phyloP scores from a whole-genome alignment of 2,888 invertebrate species.

The Exephanes ischioxanthus region DNA sequence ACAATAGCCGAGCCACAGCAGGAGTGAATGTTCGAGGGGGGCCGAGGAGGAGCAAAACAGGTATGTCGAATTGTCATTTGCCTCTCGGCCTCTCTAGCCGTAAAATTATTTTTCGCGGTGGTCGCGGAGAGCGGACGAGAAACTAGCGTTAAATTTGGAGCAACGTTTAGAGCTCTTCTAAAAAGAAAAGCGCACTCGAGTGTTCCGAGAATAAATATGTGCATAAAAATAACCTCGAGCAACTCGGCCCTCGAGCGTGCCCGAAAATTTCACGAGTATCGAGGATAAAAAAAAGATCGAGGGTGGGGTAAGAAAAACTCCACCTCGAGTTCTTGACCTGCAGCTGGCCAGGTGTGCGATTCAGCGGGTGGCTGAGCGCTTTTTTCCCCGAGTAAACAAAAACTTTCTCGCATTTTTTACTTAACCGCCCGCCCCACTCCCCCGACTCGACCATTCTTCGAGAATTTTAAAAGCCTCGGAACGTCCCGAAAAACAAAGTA shows the following conservation, averaged over 20 bases:
- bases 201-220: constrained; percentile 47
- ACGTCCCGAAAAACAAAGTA: background rate
- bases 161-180: constrained; percentile 15
- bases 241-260: constrained; percentile 20
- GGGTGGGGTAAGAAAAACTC: background rate
- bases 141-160: constrained; percentile 6
- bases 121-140: background rate
- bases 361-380: background rate
- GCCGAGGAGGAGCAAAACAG: constrained; percentile 46
- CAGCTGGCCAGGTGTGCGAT: background rate
- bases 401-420: constrained; percentile 17
- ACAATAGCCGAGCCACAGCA: constrained; percentile 49
- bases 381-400: constrained; percentile 29
- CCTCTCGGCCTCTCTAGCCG: background rate
- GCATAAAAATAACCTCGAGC: constrained; percentile 25
- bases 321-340: constrained; percentile 27
- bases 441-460: background rate
- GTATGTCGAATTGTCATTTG: constrained; percentile 50
- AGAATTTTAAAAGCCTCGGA: background rate
- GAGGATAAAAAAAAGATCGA: background rate
- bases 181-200: constrained; percentile 20
- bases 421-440: background rate
- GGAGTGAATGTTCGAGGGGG: constrained; percentile 57
- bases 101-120: constrained; percentile 13
- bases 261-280: constrained; percentile 24